These are phyloP conservation scores for Drosophila quinaria DNA, from an alignment of 2,888 invertebrate genomes.

Conservation along the genomic window DNA sequence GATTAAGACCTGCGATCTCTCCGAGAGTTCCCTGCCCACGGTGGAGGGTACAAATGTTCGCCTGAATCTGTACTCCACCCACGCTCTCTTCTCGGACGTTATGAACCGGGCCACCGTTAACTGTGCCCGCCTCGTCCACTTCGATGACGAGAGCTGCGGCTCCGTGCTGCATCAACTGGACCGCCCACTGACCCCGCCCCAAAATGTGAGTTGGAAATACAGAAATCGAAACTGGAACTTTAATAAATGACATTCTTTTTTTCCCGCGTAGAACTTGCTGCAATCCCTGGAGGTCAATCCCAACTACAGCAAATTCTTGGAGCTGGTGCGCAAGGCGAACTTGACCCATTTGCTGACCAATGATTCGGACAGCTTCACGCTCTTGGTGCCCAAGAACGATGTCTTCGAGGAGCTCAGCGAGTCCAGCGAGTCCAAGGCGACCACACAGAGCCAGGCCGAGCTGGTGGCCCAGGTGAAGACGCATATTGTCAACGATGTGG, in stretches of 20 bases:
- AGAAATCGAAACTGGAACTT: neutral
- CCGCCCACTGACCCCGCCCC: conserved; percentile 86
- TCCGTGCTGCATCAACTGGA: conserved; percentile 89
- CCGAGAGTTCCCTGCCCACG: conserved; percentile 87
- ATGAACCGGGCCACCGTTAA: conserved; percentile 89
- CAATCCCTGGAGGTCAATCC: conserved; percentile 82
- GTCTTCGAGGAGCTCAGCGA: conserved; percentile 83
- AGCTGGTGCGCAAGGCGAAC: conserved; percentile 83
- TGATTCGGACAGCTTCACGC: conserved; percentile 80
- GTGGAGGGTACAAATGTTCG: conserved; percentile 86
- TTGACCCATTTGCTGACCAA: conserved; percentile 82
- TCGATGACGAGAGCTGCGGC: conserved; percentile 89
- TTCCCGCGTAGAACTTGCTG: conserved; percentile 76
- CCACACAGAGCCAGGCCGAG: conserved; percentile 67
- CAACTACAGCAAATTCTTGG: conserved; percentile 84
- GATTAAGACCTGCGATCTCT: conserved; percentile 87
- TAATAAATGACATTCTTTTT: conserved; percentile 52
- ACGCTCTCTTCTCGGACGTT: conserved; percentile 87
- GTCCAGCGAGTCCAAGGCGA: conserved; percentile 69
- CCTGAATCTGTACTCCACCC: conserved; percentile 88
- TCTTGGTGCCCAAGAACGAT: conserved; percentile 85
- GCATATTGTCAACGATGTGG: conserved; percentile 85
- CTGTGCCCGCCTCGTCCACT: conserved; percentile 88
- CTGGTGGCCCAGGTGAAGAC: conserved; percentile 82
- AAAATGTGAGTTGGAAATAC: conserved; percentile 66